Base-by-base conservation (phyloP, 2,888 invertebrate genomes). In the Elegia similella region DNA sequence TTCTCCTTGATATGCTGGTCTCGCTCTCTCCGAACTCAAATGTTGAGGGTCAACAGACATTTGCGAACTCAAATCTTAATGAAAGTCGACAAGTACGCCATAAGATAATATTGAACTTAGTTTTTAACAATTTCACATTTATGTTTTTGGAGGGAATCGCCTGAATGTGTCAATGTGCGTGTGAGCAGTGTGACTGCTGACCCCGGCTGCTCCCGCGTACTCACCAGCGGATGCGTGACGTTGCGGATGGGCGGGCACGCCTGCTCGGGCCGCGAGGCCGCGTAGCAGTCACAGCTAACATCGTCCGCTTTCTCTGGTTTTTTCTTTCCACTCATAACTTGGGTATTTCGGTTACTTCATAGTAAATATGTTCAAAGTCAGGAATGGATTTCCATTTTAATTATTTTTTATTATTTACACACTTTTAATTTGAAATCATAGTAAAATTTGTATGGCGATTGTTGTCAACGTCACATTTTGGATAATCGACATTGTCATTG, bases 211-310 rank as follows among this genome's bases (percentile, higher is more conserved):
- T n/a, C n/a, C 13, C 6, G 10, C 42, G 8, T 17, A 52, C 70
- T 67, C 63, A 89, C 90, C 84, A 90, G 71, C 0, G 90, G 90
- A 59, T 90, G 90, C 7, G 90, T 86, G 34, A 87, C 77, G 59
- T 86, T 86, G 1, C 66, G 72, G 1, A 76, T 52, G 0, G 78
- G 75, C 13, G 84, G 84, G 55, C 86, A 86, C 0, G 63, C 6
- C 52, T 72, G 70, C 57, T 60, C 65, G 8, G 60, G 62, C 57
- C 68, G 72, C 5, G 75, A 59, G 56, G 74, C 66, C 48, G 74
- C 68, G 62, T 62, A 76, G 62, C 82, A 80, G 12, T 59, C 67
- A 65, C 81, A 82, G 59, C 78, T 72, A 46, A 70, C 69, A 59
- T 70, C 73, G 46, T 69, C 65, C 38, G 64, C 69, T 58, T 70